Evolutionary conservation across 1,140 invertebrate genomes (phyloP).

Genomic region (Drosophila kepulauana): DNA sequence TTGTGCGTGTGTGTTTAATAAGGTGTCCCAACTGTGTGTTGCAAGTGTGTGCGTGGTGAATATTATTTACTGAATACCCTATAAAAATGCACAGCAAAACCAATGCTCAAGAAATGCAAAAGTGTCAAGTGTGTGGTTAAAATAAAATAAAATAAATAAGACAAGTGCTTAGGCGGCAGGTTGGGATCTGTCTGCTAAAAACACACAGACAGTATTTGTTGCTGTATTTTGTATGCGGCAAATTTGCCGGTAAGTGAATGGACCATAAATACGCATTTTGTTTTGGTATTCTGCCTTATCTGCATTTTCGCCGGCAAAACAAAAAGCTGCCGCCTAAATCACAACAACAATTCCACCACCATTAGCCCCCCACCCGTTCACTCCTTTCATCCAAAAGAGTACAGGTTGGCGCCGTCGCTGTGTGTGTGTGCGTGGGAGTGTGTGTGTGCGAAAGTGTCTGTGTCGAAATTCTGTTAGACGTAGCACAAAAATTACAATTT

Average conservation of each 20-base stretch:
- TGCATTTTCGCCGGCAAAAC: slow-evolving; percentile 74
- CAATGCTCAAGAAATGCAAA: slow-evolving; percentile 33
- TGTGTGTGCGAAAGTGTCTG: slow-evolving; percentile 25
- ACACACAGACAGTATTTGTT: slow-evolving; percentile 13
- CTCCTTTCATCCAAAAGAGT: neutral
- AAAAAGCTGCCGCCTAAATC: slow-evolving; percentile 53
- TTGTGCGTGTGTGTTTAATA: slow-evolving; percentile 37
- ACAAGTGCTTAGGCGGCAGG: slow-evolving; percentile 10
- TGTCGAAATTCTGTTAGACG: slow-evolving; percentile 43
- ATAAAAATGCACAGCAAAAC: slow-evolving; percentile 36
- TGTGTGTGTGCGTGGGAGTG: slow-evolving; percentile 25
- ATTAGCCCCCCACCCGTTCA: neutral
- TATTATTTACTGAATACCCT: slow-evolving; percentile 43
- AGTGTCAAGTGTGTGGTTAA: slow-evolving; percentile 28
- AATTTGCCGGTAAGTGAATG: slow-evolving; percentile 61
- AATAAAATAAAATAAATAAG: slow-evolving; percentile 31
- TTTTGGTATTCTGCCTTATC: slow-evolving; percentile 48
- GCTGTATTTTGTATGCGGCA: slow-evolving; percentile 16
- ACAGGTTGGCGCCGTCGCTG: slow-evolving; percentile 62
- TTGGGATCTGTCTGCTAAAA: slow-evolving; percentile 2
- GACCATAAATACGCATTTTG: slow-evolving; percentile 38
- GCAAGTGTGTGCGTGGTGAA: slow-evolving; percentile 33
- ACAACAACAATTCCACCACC: slow-evolving; percentile 27
- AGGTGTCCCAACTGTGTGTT: slow-evolving; percentile 9
- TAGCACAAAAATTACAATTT: slow-evolving; percentile 34